Evolutionary conservation across 1,140 invertebrate genomes (phyloP), one percentile per base, ranked within the genome.

Genomic region (Drosophila elegans): DNA sequence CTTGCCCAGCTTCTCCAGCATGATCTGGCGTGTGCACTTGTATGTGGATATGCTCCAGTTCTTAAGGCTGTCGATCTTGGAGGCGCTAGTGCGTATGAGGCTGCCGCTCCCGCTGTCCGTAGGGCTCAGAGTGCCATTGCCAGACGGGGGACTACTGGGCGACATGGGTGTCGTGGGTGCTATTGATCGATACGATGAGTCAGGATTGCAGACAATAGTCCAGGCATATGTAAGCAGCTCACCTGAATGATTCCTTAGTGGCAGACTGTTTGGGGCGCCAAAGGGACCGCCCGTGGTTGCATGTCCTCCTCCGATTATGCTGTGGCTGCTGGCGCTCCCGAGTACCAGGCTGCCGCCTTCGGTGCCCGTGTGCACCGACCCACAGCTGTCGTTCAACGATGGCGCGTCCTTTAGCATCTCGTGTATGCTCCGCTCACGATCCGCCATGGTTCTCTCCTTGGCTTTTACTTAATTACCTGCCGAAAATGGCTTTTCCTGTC

Each of bases 31-130:
- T 0, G 98, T 99, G 91, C 98, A 99, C 93, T 99, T 99, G 91
- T 98, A 99, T 1, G 98, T 99, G 59, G 98, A 98, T 90, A 99
- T 97, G 86, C 97, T 97, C 98, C 98, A 99, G 89, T 97, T 97
- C 92, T 97, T 97, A 42, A 99, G 94, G 39, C 96, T 95, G 92
- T 99, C 98, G 91, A 99, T 97, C 93, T 95, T 96, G 77, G 94
- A 97, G 73, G 93, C 93, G 27, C 95, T 94, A 45, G 94, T 94
- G 82, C 95, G 95, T 41, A 95, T 93, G 34, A 95, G 93, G 78
- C 94, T 95, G 38, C 85, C 76, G 60, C 82, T 86, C 25, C 80
- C 80, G 41, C 75, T 81, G 36, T 83, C 83, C 36, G 83, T 56
- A n/a, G 83, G 75, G 34, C 74, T 86, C 3, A 86, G 34, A 10